A percentile compares a stretch with the other conserved stretches of the same genome.
phyloP scores from a whole-genome alignment of 2,888 invertebrate species.

The Tribolium freemani region DNA sequence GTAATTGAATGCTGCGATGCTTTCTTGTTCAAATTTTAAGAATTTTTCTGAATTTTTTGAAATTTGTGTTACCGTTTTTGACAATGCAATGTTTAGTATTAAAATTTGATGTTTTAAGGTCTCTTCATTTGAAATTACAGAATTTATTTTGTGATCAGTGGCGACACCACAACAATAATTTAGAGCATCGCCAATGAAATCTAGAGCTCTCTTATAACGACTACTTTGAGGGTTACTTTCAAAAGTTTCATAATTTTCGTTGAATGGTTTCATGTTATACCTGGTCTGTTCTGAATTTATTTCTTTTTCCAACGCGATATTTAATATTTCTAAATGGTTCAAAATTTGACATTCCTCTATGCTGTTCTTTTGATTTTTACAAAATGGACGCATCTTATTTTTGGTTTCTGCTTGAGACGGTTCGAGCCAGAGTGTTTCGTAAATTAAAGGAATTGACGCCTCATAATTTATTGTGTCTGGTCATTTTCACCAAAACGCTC shows the following conservation, averaged over 20 bases:
- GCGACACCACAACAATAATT: conserved; percentile 22
- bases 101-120: conserved; percentile 4
- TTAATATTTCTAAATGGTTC: not conserved
- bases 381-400: not conserved
- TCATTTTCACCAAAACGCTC: not conserved
- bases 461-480: not conserved
- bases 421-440: conserved; percentile 1
- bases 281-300: not conserved
- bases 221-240: not conserved
- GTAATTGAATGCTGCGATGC: conserved; percentile 1
- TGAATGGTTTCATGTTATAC: not conserved
- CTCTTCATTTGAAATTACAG: conserved; percentile 3
- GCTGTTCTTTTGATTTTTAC: not conserved
- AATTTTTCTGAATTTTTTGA: conserved; percentile 17
- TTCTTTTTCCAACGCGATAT: not conserved
- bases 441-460: not conserved
- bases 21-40: conserved; percentile 9
- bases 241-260: not conserved
- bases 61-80: not conserved
- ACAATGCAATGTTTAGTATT: conserved; percentile 11
- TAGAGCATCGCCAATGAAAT: conserved; percentile 30
- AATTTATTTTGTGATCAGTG: conserved; percentile 1
- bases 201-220: conserved; percentile 13
- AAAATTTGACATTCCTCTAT: not conserved
- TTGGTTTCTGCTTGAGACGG: not conserved